These are phyloP conservation scores for Chascanopsetta lugubris DNA, from an alignment of 2,113 vertebrate species.

Conservation along the genomic window DNA sequence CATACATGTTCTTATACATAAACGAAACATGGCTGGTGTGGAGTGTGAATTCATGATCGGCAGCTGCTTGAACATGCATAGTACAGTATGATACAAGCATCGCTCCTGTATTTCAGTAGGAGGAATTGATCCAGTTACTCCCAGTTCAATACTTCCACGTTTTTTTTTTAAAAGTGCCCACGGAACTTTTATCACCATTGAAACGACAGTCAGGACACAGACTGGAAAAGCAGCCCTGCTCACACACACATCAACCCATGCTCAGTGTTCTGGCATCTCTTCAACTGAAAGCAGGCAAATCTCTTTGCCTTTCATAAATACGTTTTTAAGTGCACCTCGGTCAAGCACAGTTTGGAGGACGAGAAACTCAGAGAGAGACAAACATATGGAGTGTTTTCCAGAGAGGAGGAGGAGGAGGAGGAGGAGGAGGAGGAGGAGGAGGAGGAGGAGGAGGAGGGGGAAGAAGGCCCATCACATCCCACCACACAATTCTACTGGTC, in stretches of 20 bases:
- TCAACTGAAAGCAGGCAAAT: constrained; percentile 56
- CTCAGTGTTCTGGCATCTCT: constrained; percentile 45
- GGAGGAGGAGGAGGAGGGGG: constrained; percentile 17
- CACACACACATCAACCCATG: constrained; percentile 16
- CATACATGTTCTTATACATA: constrained; percentile 14
- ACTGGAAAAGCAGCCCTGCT: constrained; percentile 21
- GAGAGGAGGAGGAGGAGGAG: constrained; percentile 18
- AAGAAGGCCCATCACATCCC: too few species aligned
- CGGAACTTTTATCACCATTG: constrained; percentile 29
- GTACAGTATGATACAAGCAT: constrained; percentile 5
- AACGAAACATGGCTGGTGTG: constrained; percentile 8
- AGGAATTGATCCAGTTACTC: constrained; percentile 57
- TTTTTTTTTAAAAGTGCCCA: constrained; percentile 56
- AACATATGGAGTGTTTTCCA: constrained; percentile 26
- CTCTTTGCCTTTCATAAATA: constrained; percentile 67
- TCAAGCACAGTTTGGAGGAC: constrained; percentile 54
- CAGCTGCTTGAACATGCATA: constrained; percentile 34
- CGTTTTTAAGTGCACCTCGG: constrained; percentile 71
- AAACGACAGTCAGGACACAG: constrained; percentile 27
- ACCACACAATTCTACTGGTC: constrained; percentile 20
- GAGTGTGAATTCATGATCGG: constrained; percentile 39
- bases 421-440: constrained; percentile 16
- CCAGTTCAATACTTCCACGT: constrained; percentile 33
- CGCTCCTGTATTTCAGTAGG: constrained; percentile 48
- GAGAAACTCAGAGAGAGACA: constrained; percentile 28